Percentiles rank a stretch among this genome's conserved stretches.
These are phyloP conservation scores for Corythornis leucogaster DNA, from an alignment of 2,797 vertebrate genomes.

Conservation along the genomic window DNA sequence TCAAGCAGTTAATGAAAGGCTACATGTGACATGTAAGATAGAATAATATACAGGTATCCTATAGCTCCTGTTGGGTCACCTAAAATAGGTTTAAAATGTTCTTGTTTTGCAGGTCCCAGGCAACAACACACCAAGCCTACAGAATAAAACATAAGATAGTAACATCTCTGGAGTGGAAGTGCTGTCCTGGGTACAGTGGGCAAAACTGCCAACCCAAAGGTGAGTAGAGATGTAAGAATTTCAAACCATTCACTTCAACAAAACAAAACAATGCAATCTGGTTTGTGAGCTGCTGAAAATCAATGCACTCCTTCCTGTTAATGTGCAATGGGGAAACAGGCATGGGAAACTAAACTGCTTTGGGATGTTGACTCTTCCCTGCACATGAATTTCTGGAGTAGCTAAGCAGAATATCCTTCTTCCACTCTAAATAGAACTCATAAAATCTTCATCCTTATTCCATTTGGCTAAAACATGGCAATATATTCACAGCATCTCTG, in stretches of 20 bases:
- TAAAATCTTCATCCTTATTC: not conserved
- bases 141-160: slow-evolving; percentile 82
- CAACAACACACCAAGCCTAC: slow-evolving; percentile 72
- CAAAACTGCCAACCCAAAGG: slow-evolving; percentile 74
- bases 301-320: not conserved
- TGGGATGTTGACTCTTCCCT: not conserved
- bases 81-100: not conserved
- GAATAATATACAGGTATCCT: not conserved
- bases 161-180: slow-evolving; percentile 83
- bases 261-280: not conserved
- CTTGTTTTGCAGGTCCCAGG: slow-evolving; percentile 69
- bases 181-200: slow-evolving; percentile 81
- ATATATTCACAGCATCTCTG: not conserved
- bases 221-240: not conserved
- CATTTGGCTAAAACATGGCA: not conserved
- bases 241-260: not conserved
- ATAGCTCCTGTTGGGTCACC: not conserved
- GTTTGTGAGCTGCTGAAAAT: not conserved
- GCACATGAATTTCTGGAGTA: not conserved
- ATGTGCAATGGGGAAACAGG: not conserved
- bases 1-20: not conserved
- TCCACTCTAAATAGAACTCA: not conserved
- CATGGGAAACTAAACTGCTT: not conserved
- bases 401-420: not conserved
- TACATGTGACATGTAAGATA: not conserved